phyloP scores from a whole-genome alignment of 2,113 vertebrate species.

The Protobothrops flavoviridis region DNA sequence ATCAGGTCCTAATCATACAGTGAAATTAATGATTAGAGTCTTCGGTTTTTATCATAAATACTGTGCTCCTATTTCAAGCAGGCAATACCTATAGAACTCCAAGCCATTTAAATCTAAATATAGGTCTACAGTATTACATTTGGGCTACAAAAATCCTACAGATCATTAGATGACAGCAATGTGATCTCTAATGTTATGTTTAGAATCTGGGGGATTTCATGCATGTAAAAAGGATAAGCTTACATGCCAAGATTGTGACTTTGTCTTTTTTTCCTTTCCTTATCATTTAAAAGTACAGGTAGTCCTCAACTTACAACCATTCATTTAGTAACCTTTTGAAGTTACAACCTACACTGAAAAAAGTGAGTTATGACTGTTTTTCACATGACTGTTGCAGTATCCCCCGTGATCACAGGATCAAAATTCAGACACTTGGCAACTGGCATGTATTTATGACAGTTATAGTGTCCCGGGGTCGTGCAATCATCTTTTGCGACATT shows the following conservation, averaged over 20 bases:
- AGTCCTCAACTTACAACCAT: not conserved
- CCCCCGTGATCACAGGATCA: not conserved
- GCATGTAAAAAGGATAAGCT: not conserved
- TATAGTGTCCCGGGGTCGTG: not conserved
- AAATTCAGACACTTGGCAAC: not conserved
- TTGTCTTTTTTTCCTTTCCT: not conserved
- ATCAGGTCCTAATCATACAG: not conserved
- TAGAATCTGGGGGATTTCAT: not conserved
- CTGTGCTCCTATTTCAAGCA: not conserved
- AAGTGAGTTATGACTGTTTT: not conserved
- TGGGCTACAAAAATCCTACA: not conserved
- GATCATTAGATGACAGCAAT: not conserved
- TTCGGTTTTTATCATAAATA: not conserved
- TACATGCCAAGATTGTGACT: not conserved
- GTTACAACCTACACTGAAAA: not conserved
- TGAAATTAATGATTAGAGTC: not conserved
- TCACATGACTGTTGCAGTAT: not conserved
- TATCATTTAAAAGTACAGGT: not conserved
- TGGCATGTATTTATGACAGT: not conserved
- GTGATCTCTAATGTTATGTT: not conserved
- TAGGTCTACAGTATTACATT: not conserved
- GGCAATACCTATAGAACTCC: too few species aligned
- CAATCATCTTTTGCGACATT: not conserved
- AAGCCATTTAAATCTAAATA: not conserved
- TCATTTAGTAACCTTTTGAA: not conserved